phyloP scores from a whole-genome alignment of 1,140 invertebrate species.

The Lamellibrachia luymesi region DNA sequence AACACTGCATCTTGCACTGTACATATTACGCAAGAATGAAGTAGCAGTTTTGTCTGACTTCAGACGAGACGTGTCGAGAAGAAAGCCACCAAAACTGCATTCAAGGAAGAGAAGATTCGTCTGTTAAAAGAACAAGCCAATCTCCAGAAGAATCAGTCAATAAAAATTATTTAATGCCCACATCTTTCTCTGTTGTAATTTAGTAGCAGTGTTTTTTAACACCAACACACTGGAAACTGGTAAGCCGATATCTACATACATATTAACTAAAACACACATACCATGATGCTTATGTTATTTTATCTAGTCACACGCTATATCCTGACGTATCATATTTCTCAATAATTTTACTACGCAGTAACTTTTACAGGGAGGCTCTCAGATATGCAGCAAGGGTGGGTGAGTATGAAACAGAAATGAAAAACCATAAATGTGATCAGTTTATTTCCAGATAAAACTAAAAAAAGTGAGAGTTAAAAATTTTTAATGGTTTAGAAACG shows the following conservation, averaged over 20 bases:
- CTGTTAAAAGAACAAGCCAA: conserved; percentile 43
- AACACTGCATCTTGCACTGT: background rate
- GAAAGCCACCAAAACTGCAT: conserved; percentile 80
- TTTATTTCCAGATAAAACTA: no score
- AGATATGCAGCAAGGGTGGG: no score
- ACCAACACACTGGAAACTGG: background rate
- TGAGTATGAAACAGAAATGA: no score
- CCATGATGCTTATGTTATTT: no score
- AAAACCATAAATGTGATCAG: no score
- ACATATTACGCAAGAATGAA: conserved; percentile 19
- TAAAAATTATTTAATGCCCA: background rate
- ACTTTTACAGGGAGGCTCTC: no score
- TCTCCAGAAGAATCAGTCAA: conserved; percentile 33
- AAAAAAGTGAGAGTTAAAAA: no score
- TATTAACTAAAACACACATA: background rate
- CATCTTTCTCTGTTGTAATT: background rate
- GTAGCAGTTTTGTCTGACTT: conserved; percentile 38
- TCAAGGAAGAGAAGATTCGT: conserved; percentile 79
- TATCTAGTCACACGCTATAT: no score
- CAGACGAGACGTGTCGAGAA: conserved; percentile 80
- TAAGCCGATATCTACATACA: background rate
- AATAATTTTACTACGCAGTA: no score
- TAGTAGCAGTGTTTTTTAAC: background rate
- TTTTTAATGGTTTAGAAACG: no score
- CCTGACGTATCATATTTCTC: no score